These are phyloP conservation scores for Chaetodon trifascialis DNA, from an alignment of 2,113 vertebrate species.

Conservation along the genomic window DNA sequence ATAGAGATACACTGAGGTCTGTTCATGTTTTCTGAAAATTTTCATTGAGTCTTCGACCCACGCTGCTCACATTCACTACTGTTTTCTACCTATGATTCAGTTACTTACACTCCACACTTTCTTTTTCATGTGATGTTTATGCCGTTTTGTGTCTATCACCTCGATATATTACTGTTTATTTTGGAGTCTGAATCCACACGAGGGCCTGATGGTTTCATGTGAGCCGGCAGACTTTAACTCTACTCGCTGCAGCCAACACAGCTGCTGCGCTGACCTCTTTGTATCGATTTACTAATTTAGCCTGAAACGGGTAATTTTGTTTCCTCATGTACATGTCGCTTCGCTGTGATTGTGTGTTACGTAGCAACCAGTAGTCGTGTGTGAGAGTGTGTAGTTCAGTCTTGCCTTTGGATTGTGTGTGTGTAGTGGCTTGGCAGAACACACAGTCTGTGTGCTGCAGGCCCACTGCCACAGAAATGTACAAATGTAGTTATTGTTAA, in stretches of 20 bases:
- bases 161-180: background rate
- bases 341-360: constrained; percentile 32
- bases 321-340: constrained; percentile 37
- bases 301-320: constrained; percentile 61
- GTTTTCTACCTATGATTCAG: background rate
- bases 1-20: background rate
- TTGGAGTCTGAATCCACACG: constrained; percentile 1
- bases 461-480: constrained; percentile 39
- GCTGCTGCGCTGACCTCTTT: constrained; percentile 49
- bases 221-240: constrained; percentile 29
- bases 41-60: too few species aligned
- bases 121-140: background rate
- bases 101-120: background rate
- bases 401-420: background rate
- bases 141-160: background rate
- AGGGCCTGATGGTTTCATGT: constrained; percentile 8
- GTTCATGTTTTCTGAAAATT: background rate
- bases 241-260: constrained; percentile 43
- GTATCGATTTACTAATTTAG: constrained; percentile 44
- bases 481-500: constrained; percentile 54
- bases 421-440: constrained; percentile 36
- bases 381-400: constrained; percentile 10
- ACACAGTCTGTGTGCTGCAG: constrained; percentile 16
- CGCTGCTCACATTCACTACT: background rate
- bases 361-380: constrained; percentile 17